Percentiles rank a stretch among this genome's conserved stretches.
These are phyloP conservation scores for Eufriesea mexicana DNA, from an alignment of 1,140 invertebrate genomes.

Conservation along the genomic window DNA sequence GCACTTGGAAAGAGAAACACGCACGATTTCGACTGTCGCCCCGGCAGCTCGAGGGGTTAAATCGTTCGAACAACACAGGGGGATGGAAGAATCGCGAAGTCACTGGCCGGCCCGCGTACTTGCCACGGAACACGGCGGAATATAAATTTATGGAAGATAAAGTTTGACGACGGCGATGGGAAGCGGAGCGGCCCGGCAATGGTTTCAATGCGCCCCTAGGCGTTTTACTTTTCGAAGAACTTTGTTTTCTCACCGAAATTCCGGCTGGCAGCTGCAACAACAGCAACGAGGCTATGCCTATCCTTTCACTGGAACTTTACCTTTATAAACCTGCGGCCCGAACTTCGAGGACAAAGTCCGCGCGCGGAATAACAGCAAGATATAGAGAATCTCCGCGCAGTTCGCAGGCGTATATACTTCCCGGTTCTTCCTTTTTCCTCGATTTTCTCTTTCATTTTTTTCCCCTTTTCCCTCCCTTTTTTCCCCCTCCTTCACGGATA, in stretches of 20 bases:
- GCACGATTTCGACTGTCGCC: neutral
- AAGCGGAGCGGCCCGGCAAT: constrained; percentile 11
- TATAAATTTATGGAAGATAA: constrained; percentile 56
- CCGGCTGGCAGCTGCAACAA: constrained; percentile 69
- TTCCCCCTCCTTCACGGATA: neutral
- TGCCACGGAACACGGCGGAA: constrained; percentile 22
- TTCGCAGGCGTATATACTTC: constrained; percentile 25
- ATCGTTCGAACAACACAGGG: constrained; percentile 2
- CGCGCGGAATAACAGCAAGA: constrained; percentile 57
- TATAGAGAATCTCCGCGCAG: constrained; percentile 35
- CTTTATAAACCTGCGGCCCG: constrained; percentile 60
- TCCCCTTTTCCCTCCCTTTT: no score
- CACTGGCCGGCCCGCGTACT: constrained; percentile 6
- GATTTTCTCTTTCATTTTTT: no score
- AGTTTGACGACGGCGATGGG: constrained; percentile 50
- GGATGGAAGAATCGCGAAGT: constrained; percentile 18
- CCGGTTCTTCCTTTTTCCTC: constrained; percentile 13
- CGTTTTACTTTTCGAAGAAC: constrained; percentile 68
- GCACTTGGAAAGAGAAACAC: neutral
- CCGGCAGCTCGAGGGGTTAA: constrained; percentile 16
- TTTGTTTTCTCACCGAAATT: constrained; percentile 71
- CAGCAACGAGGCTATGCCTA: constrained; percentile 59
- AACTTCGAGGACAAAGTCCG: constrained; percentile 59
- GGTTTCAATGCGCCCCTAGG: constrained; percentile 62
- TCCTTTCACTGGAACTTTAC: constrained; percentile 64